These are phyloP conservation scores for Harpalus rufipes DNA, from an alignment of 2,888 invertebrate genomes.

Conservation along the genomic window DNA sequence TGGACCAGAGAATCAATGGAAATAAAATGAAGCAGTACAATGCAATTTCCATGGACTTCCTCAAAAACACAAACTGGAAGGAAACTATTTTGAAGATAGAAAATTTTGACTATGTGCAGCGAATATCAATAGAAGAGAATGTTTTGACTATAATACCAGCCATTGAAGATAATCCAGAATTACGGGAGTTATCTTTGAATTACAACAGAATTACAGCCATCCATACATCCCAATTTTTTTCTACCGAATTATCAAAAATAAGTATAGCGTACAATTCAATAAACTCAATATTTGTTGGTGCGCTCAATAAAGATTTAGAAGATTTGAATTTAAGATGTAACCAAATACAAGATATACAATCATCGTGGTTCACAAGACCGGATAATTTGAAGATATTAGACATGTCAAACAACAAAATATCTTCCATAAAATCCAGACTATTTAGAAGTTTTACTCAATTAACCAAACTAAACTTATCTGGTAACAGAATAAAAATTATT, in stretches of 20 bases:
- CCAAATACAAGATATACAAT: neutral
- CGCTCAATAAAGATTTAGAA: slow-evolving; percentile 6
- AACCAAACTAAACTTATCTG: slow-evolving; percentile 5
- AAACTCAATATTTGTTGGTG: neutral
- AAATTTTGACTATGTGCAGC: slow-evolving; percentile 20
- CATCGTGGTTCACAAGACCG: neutral
- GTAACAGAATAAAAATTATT: slow-evolving; percentile 11
- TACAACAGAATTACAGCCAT: neutral
- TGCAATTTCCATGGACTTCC: slow-evolving; percentile 11
- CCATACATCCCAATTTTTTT: neutral
- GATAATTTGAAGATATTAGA: slow-evolving; percentile 2
- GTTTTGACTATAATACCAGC: neutral
- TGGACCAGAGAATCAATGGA: neutral
- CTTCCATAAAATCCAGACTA: neutral
- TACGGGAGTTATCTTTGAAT: slow-evolving; percentile 1
- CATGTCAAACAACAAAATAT: slow-evolving; percentile 18
- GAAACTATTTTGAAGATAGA: slow-evolving; percentile 8
- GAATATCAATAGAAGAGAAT: neutral
- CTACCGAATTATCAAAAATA: neutral
- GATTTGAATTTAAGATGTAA: slow-evolving; percentile 20
- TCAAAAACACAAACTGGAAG: neutral
- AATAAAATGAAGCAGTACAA: neutral
- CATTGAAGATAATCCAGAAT: slow-evolving; percentile 18
- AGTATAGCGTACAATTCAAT: slow-evolving; percentile 8
- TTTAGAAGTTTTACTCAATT: slow-evolving; percentile 7